Percentiles rank a stretch among this genome's conserved stretches.
These are phyloP conservation scores for Sitobion miscanthi DNA, from an alignment of 1,140 invertebrate species.

Conservation along the genomic window DNA sequence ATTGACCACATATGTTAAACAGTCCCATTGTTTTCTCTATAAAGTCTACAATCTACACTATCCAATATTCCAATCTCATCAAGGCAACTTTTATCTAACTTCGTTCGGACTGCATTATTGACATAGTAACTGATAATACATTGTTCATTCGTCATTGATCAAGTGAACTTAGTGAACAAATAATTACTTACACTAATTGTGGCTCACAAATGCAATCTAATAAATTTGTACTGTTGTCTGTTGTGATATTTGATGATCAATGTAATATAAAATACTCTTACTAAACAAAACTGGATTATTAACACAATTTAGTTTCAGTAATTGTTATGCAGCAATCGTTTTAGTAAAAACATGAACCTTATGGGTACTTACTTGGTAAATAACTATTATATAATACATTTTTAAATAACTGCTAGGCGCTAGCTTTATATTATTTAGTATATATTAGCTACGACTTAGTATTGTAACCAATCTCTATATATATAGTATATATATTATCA, in stretches of 20 bases:
- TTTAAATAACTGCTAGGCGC: neutral
- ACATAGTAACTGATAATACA: neutral
- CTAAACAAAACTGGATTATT: neutral
- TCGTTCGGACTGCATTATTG: constrained; percentile 13
- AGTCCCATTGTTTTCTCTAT: neutral
- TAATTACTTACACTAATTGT: neutral
- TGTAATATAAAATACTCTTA: neutral
- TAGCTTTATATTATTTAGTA: neutral
- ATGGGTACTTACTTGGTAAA: no score
- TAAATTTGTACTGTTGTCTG: neutral
- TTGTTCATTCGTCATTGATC: neutral
- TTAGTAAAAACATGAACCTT: neutral
- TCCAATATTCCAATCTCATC: neutral
- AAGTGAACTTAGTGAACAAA: neutral
- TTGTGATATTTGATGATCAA: neutral
- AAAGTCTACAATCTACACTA: neutral
- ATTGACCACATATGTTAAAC: neutral
- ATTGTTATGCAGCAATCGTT: neutral
- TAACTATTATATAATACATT: no score
- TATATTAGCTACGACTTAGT: neutral
- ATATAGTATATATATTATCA: neutral
- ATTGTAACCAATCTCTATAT: neutral
- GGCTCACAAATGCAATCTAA: neutral
- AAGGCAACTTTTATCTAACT: neutral
- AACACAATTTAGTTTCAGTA: neutral